Conservation (phyloP, 2,888 invertebrate genomes). For the Acleris laterana region DNA sequence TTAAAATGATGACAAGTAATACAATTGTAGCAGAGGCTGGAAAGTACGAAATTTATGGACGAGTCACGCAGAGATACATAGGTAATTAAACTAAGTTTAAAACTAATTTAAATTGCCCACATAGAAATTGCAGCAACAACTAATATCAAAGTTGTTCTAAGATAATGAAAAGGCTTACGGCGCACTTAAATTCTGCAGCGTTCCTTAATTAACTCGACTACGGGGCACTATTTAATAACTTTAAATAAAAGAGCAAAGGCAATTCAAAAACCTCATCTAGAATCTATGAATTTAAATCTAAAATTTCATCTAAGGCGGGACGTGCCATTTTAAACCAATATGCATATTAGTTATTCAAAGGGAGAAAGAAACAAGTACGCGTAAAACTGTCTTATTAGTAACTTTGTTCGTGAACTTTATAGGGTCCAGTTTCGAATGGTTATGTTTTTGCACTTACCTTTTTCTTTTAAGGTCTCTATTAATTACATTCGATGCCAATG, state of each 20-base stretch:
- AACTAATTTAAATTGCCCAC: too few relatives aligned
- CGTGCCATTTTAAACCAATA: conserved; percentile 42
- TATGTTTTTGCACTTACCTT: too few relatives aligned
- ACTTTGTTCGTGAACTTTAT: too few relatives aligned
- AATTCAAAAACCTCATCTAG: conserved; percentile 32
- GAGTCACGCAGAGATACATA: too few relatives aligned
- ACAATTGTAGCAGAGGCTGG: too few relatives aligned
- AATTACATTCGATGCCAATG: too few relatives aligned
- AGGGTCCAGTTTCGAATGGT: too few relatives aligned
- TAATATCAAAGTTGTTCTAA: conserved; percentile 1
- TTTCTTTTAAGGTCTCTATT: too few relatives aligned
- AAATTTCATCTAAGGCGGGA: conserved; percentile 42
- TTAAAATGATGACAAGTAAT: too few relatives aligned
- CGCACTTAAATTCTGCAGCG: background rate
- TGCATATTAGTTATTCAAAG: conserved; percentile 40
- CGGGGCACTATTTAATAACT: background rate
- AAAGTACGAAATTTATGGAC: too few relatives aligned
- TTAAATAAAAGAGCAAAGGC: conserved; percentile 4
- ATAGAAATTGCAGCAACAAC: background rate
- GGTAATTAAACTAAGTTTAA: too few relatives aligned
- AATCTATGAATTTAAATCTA: conserved; percentile 43
- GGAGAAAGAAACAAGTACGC: background rate
- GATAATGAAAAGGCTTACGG: conserved; percentile 4
- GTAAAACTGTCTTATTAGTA: too few relatives aligned
- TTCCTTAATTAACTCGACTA: background rate